Percentiles rank a stretch among this genome's conserved stretches.
These are phyloP conservation scores for Lagocephalus sceleratus DNA, from an alignment of 2,797 vertebrate genomes.

Conservation along the genomic window DNA sequence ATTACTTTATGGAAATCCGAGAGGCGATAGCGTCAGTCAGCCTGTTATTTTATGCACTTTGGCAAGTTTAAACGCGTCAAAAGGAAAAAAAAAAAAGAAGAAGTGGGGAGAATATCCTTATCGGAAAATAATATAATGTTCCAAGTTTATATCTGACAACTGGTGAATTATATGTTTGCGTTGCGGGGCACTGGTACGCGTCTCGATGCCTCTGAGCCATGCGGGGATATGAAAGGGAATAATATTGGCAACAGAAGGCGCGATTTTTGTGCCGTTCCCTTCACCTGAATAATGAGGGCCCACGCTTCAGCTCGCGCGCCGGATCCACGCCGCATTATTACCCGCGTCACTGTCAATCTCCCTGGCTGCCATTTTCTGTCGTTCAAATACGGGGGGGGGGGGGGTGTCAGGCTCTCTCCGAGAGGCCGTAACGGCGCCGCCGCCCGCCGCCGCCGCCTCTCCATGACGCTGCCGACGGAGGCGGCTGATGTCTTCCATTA, in stretches of 20 bases:
- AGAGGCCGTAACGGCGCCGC: slow-evolving; percentile 68
- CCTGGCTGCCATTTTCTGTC: slow-evolving; percentile 63
- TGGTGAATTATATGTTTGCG: slow-evolving; percentile 44
- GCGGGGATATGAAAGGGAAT: slow-evolving; percentile 24
- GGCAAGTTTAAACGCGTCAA: slow-evolving; percentile 52
- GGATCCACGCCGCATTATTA: slow-evolving; percentile 57
- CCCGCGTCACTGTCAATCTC: slow-evolving; percentile 60
- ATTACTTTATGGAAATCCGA: slow-evolving; percentile 76
- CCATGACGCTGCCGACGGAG: slow-evolving; percentile 65
- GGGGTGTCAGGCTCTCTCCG: slow-evolving; percentile 69
- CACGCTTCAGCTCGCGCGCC: slow-evolving; percentile 44
- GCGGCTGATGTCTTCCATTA: slow-evolving; percentile 62
- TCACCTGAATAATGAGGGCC: slow-evolving; percentile 44
- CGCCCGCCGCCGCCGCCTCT: slow-evolving; percentile 44
- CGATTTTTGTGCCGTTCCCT: slow-evolving; percentile 42
- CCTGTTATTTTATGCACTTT: slow-evolving; percentile 63
- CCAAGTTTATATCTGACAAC: slow-evolving; percentile 49
- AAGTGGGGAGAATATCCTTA: too few species aligned
- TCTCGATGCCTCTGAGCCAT: slow-evolving; percentile 31
- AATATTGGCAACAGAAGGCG: slow-evolving; percentile 36
- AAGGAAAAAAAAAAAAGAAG: slow-evolving; percentile 33
- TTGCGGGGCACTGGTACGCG: slow-evolving; percentile 21
- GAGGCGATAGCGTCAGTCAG: slow-evolving; percentile 73
- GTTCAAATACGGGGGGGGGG: slow-evolving; percentile 70
- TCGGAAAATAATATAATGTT: slow-evolving; percentile 33